Conservation (phyloP, 2,113 vertebrate genomes). For the Lonchura striata region DNA sequence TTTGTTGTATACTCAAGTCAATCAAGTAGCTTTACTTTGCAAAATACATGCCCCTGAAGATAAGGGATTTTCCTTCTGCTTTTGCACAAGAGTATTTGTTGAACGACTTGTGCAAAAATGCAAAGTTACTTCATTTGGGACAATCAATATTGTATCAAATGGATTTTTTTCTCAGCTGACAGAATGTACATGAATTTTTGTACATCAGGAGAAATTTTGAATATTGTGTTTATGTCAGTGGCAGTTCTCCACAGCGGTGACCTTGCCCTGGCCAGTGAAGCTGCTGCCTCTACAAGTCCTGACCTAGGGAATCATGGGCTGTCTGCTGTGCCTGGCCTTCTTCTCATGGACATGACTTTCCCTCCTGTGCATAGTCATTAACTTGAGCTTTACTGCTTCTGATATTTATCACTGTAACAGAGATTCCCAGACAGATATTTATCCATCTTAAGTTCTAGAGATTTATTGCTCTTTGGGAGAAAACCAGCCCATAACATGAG, state of each 20-base stretch:
- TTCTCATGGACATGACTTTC: not conserved
- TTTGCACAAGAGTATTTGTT: not conserved
- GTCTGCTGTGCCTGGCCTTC: not conserved
- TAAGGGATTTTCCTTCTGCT: not conserved
- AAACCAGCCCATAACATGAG: not conserved
- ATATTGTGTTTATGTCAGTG: not conserved
- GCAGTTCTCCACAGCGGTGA: not conserved
- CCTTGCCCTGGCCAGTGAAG: not conserved
- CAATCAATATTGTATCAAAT: not conserved
- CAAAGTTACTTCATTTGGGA: not conserved
- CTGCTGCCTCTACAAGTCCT: not conserved
- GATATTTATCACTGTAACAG: not conserved
- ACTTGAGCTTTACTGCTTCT: not conserved
- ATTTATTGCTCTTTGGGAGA: not conserved
- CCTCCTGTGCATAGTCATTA: not conserved
- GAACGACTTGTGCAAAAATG: fast-evolving
- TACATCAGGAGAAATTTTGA: not conserved
- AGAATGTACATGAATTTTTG: not conserved
- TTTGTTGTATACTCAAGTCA: not conserved
- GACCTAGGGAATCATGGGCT: not conserved
- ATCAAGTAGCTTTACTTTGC: not conserved
- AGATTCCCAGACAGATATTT: not conserved
- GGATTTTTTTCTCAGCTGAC: not conserved
- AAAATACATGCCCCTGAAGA: not conserved
- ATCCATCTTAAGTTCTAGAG: not conserved